Base-by-base conservation (phyloP, 2,888 invertebrate species). In the Leucania comma region DNA sequence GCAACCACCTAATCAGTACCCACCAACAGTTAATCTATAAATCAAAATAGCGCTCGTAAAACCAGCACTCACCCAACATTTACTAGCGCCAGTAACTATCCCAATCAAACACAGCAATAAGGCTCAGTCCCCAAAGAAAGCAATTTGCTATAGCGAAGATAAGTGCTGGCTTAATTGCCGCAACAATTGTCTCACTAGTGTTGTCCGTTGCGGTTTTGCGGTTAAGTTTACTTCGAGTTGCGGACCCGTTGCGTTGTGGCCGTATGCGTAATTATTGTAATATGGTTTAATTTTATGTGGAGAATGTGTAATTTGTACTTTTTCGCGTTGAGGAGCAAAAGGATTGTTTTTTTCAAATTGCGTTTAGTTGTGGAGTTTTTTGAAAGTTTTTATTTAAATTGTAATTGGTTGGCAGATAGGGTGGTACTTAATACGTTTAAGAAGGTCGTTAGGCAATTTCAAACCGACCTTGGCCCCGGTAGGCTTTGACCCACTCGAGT, bases 121-220 rank as follows among this genome's bases (percentile, higher is more conserved):
- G 89, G 86, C 87, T 85, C 73, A 84, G 86, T 78, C 72, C 74
- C 83, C 86, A 86, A 93, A 92, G 93, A 93, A 92, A 92, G 92
- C 90, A 91, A 93, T 92, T 92, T 89, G 80, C 86, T 83, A 81
- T 82, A 86, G 85, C 86, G 80, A 83, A 86, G 86, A 88, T 92
- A 90, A 92, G 88, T 90, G 70, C 86, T 72, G 72, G 88, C 88
- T 88, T 93, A 93, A 94, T 94, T 93, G 88, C 86, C 75, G 74
- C 72, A 86, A 87, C 88, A 87, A 92, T 90, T 90, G 90, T 90
- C 89, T 85, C 86, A 86, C 87, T 89, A 89, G 87, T 87, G 81
- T 85, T 65, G 68, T 32, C 58, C 75, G 80, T 60, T 68, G 78
- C 78, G 79, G 87, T 84, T 78, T 83, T 82, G 86, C 75, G 82